Base-by-base conservation (phyloP, 1,140 invertebrate species). In the Bombus terrestris region DNA sequence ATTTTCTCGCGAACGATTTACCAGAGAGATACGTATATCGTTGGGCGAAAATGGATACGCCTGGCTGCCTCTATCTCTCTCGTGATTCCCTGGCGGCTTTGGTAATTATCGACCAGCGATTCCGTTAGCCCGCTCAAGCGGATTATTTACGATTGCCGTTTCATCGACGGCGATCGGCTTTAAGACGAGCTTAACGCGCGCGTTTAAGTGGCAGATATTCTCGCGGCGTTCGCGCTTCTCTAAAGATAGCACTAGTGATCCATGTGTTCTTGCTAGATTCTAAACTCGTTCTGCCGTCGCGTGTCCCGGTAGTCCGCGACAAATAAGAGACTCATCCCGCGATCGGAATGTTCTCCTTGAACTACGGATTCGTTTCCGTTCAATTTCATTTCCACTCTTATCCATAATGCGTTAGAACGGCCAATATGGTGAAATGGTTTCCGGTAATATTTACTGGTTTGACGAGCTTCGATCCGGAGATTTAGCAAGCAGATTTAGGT, bases 221-320 rank as follows among this genome's bases (percentile, higher is more conserved):
- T 88, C 86, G 81, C 73, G 80, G 82, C 83, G 86, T 88, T 71
- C 86, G 81, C 81, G 91, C 82, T 86, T 87, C 32, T 86, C 92
- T 92, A 91, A 91, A 90, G 81, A 89, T 92, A 92, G 89, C 86
- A 73, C 41, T 88, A 35, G 83, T 89, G 81, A 90, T 90, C 88
- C 88, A 53, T 72, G 82, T 81, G 85, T 89, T 87, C 76, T 68
- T 71, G 82, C 85, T 85, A 62, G 87, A 82, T 86, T 87, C 86
- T 81, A 81, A 85, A 85, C 83, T 85, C 53, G 76, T 80, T 79
- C 39, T 37, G 59, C 64, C 64, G 80, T 86, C 73, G 81, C 62
- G 81, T 83, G 85, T 78, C 81, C 53, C 71, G 53, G 74, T 3
- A 37, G 25, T 39, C 43, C 69, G 22, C 53, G 35, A 71, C 41